Conservation (phyloP, 2,113 vertebrate genomes). For the Xyrauchen texanus region DNA sequence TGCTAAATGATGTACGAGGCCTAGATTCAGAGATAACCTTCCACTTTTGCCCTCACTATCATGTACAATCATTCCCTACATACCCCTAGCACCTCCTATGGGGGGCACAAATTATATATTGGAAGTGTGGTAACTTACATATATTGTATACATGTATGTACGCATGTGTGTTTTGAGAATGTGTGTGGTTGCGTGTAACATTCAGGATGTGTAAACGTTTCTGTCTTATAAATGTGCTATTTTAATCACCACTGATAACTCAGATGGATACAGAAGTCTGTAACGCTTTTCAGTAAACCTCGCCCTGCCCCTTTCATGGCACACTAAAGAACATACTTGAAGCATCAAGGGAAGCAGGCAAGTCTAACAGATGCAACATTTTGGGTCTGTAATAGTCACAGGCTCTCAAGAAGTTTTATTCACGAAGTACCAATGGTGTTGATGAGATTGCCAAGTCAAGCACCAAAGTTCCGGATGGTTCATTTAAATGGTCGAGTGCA, state of each 20-base stretch:
- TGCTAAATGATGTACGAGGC: not conserved
- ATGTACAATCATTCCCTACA: not conserved
- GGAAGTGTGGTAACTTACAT: slow-evolving; percentile 55
- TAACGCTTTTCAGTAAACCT: slow-evolving; percentile 17
- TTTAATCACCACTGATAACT: slow-evolving; percentile 52
- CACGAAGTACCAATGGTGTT: not conserved
- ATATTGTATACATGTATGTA: slow-evolving; percentile 41
- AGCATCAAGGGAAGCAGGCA: not conserved
- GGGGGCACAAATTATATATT: slow-evolving; percentile 53
- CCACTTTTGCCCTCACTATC: not conserved
- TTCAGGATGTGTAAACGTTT: slow-evolving; percentile 51
- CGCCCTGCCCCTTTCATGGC: slow-evolving; percentile 19
- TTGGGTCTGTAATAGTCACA: too few relatives aligned
- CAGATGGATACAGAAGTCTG: slow-evolving; percentile 32
- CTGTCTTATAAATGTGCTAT: slow-evolving; percentile 56
- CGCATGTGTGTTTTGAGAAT: slow-evolving; percentile 30
- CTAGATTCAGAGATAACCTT: not conserved
- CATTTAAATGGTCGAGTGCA: too few relatives aligned
- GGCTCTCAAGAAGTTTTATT: not conserved
- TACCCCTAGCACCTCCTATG: slow-evolving; percentile 20
- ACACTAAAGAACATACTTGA: slow-evolving; percentile 2
- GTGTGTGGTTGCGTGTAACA: slow-evolving; percentile 40
- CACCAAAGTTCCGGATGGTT: not conserved
- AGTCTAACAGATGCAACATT: not conserved
- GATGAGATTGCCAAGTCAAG: not conserved